Base-by-base conservation (phyloP, 2,888 invertebrate species). In the Epinotia nisella region DNA sequence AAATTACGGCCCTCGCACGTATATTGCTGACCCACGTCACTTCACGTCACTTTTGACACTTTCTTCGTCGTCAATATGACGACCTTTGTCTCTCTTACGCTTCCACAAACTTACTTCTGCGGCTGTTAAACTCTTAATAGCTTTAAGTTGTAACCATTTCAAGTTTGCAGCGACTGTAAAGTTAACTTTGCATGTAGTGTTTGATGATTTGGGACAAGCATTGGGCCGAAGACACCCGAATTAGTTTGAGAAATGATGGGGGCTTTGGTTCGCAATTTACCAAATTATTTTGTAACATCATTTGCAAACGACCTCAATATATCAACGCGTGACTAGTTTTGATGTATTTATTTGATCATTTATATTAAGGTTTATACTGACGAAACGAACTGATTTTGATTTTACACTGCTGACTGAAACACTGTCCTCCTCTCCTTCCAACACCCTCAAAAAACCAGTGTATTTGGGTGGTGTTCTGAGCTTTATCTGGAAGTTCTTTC, bases 11-110 rank as follows among this genome's bases (percentile, higher is more conserved):
- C 60, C 61, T 61, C 66, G 67, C 67, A 68, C 72, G 72, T 72
- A 72, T 72, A 72, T 72, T 72, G 67, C 72, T 72, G 72, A 72
- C 72, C 72, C 72, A 56, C 29, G 72, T 72, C 67, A 72, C 72
- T 49, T 56, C 35, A 67, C 49, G 72, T 72, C 72, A 72, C 72
- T 72, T 72, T 72, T 72, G 72, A 72, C 72, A 72, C 24, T 62
- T 62, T 72, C 72, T 72, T 68, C 61, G 51, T 62, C 67, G 72
- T 72, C 72, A 62, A 72, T 72, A 72, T 72, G 72, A 72, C 72
- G 72, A 72, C 72, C 72, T 72, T 72, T 72, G 72, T 72, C 72
- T 72, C 65, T 71, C 55, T 71, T 45, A 67, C 9, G 49, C 17
- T 61, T n/a, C 21, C 49, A 67, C 71, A 60, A 62, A 72, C 19